Evolutionary conservation across 2,888 invertebrate species (phyloP).

Genomic region (Neoascia interrupta): DNA sequence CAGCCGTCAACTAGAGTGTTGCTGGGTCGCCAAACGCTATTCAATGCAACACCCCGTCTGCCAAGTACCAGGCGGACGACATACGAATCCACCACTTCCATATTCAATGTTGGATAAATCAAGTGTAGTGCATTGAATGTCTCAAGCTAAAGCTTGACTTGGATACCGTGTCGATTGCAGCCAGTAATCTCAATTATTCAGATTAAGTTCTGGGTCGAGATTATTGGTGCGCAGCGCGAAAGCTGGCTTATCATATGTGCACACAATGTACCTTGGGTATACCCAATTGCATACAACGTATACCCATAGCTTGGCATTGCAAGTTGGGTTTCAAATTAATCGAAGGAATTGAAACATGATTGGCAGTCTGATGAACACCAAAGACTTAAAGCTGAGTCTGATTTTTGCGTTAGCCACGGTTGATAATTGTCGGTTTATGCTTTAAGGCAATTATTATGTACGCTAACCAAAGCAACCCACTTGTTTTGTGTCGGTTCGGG

Average conservation of each 20-base stretch:
- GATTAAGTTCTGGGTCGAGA: constrained; percentile 57
- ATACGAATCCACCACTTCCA: constrained; percentile 10
- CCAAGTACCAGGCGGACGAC: neutral
- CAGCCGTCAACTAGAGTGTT: constrained; percentile 8
- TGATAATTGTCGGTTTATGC: no score
- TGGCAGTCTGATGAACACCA: no score
- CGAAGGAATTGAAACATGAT: no score
- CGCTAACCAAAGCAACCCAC: no score
- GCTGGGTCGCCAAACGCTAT: constrained; percentile 20
- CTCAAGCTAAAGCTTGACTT: no score
- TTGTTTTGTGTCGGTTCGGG: no score
- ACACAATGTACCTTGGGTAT: no score
- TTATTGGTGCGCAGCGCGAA: constrained; percentile 47
- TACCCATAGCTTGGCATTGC: constrained; percentile 24
- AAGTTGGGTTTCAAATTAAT: constrained; percentile 23
- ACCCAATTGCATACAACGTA: neutral
- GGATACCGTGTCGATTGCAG: constrained; percentile 23
- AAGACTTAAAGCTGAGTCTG: no score
- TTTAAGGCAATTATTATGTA: no score
- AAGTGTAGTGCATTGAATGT: constrained; percentile 45
- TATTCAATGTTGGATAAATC: constrained; percentile 41
- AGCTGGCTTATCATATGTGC: no score
- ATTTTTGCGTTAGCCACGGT: no score
- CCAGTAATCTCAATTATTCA: constrained; percentile 55
- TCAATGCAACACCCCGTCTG: constrained; percentile 39